phyloP scores from a whole-genome alignment of 2,113 vertebrate genomes.

The Oostethus manadensis region DNA sequence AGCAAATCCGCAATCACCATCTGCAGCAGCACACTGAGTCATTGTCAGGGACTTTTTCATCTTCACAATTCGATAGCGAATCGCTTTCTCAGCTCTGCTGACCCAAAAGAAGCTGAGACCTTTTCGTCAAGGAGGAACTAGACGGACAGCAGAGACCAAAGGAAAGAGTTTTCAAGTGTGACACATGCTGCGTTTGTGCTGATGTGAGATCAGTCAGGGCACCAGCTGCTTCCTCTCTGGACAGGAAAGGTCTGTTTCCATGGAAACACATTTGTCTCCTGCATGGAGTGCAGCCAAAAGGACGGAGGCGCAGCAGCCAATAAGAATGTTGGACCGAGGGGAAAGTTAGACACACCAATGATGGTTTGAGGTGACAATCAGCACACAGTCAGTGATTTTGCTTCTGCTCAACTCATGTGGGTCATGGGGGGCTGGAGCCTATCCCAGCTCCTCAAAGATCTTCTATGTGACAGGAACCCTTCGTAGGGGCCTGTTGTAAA shows the following conservation, averaged over 20 bases:
- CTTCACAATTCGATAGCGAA: too few relatives aligned
- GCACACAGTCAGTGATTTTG: constrained; percentile 3
- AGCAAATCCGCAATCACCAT: too few relatives aligned
- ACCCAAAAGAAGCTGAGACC: too few relatives aligned
- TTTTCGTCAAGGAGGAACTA: not conserved
- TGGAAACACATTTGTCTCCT: constrained; percentile 61
- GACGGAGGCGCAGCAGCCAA: constrained; percentile 29
- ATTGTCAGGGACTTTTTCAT: too few relatives aligned
- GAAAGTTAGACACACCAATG: constrained; percentile 60
- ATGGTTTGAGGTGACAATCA: constrained; percentile 46
- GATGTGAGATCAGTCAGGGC: constrained; percentile 61
- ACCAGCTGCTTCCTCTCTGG: constrained; percentile 61
- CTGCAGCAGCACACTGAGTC: too few relatives aligned
- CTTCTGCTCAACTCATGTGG: not conserved
- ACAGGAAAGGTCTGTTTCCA: constrained; percentile 63
- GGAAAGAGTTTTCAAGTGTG: constrained; percentile 34
- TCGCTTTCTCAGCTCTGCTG: too few relatives aligned
- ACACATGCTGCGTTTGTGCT: constrained; percentile 32
- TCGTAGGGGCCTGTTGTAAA: too few relatives aligned
- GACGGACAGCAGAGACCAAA: not conserved
- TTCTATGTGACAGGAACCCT: too few relatives aligned
- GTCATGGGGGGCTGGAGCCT: not conserved
- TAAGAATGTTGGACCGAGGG: constrained; percentile 36
- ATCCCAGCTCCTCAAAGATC: too few relatives aligned
- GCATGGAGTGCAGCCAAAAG: constrained; percentile 28